phyloP scores from a whole-genome alignment of 2,113 vertebrate genomes.

The Platycercus adscitus region DNA sequence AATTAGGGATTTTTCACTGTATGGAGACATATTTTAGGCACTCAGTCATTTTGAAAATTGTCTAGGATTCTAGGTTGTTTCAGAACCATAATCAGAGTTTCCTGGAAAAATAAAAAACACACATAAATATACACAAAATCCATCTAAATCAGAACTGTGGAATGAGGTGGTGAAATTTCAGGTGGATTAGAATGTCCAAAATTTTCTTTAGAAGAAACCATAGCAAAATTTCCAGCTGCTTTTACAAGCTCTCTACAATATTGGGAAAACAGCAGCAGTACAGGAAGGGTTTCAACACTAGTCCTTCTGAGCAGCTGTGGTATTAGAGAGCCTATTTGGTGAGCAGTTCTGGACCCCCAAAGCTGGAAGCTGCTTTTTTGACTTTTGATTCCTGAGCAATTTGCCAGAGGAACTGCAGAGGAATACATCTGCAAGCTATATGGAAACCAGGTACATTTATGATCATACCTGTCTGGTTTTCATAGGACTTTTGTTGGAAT shows the following conservation, averaged over 20 bases:
- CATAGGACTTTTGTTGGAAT: background rate
- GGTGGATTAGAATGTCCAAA: background rate
- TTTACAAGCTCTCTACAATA: background rate
- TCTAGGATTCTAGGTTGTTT: background rate
- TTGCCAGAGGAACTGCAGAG: background rate
- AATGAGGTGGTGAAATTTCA: background rate
- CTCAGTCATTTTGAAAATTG: background rate
- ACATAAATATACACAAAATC: background rate
- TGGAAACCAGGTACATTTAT: background rate
- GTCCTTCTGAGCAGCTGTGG: background rate
- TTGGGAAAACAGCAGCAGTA: background rate
- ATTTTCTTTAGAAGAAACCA: background rate
- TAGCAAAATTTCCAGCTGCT: background rate
- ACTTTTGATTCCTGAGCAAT: background rate
- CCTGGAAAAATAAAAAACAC: background rate
- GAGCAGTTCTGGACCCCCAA: background rate
- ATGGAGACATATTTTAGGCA: background rate
- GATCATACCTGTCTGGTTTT: background rate
- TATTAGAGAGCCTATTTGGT: background rate
- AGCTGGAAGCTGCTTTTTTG: background rate
- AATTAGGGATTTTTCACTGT: background rate
- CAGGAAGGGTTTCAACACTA: background rate
- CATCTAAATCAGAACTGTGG: background rate
- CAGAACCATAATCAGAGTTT: background rate
- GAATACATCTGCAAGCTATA: background rate